A percentile compares a stretch with the other conserved stretches of the same genome.
Conservation (phyloP, 92 coral and sea anemone genomes). For the Heliopora coerulea region DNA sequence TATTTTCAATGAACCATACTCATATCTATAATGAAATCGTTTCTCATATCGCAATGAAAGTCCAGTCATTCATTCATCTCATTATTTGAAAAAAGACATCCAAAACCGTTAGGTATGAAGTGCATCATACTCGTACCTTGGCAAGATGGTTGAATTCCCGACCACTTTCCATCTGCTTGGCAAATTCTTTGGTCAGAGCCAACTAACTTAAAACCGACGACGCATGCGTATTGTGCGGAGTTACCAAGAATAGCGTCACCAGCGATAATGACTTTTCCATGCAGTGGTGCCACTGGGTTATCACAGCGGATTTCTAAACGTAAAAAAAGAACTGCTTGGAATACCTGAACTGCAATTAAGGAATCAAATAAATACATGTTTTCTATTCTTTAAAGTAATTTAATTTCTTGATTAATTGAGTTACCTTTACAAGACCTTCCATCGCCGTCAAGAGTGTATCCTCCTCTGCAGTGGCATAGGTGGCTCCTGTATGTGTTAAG, state of each 20-base stretch:
- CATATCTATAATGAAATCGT: too few species aligned
- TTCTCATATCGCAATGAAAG: too few species aligned
- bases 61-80: too few species aligned
- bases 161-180: slow-evolving; percentile 83
- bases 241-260: slow-evolving; percentile 88
- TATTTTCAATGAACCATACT: too few species aligned
- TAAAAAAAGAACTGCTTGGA: neutral
- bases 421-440: slow-evolving; percentile 71
- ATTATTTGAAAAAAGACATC: too few species aligned
- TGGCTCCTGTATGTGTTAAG: slow-evolving; percentile 61
- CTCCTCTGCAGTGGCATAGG: slow-evolving; percentile 77
- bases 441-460: slow-evolving; percentile 61
- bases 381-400: too few species aligned
- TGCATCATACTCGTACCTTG: slow-evolving; percentile 54
- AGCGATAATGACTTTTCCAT: slow-evolving; percentile 63
- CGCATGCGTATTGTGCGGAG: slow-evolving; percentile 63
- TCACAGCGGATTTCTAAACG: slow-evolving; percentile 71
- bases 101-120: too few species aligned
- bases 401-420: too few species aligned
- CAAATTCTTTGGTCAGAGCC: slow-evolving; percentile 76
- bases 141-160: slow-evolving; percentile 91
- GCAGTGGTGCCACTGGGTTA: slow-evolving; percentile 54
- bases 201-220: slow-evolving; percentile 63
- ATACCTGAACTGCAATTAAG: too few species aligned
- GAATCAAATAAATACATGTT: too few species aligned